phyloP scores from a whole-genome alignment of 2,113 vertebrate genomes.

The Cinclus cinclus region DNA sequence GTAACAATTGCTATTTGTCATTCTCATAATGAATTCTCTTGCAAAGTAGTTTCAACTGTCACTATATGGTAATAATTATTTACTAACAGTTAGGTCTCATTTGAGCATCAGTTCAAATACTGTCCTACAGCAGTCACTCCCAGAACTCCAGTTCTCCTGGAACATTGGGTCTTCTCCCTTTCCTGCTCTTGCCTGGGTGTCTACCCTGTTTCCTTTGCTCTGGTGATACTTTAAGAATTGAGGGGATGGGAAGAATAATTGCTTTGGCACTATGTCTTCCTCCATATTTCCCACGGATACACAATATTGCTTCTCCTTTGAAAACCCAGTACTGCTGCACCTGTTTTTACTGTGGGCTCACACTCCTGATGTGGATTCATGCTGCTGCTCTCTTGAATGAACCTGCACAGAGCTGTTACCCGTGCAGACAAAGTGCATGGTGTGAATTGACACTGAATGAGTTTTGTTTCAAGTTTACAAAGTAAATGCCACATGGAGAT shows the following conservation, averaged over 20 bases:
- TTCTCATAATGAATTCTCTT: conserved; percentile 29
- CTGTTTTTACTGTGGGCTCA: background rate
- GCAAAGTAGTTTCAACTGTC: conserved; percentile 16
- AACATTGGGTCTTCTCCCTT: background rate
- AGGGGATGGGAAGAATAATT: background rate
- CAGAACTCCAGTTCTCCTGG: background rate
- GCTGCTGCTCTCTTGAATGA: background rate
- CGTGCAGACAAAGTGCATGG: background rate
- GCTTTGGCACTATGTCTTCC: background rate
- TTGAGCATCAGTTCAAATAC: background rate
- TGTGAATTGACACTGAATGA: background rate
- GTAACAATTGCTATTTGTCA: conserved; percentile 18
- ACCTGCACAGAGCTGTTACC: background rate
- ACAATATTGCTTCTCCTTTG: background rate
- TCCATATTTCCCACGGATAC: background rate
- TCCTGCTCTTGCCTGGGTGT: background rate
- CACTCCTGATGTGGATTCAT: background rate
- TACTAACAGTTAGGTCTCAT: conserved; percentile 35
- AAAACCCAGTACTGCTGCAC: background rate
- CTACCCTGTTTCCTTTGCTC: background rate
- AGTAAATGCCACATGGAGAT: background rate
- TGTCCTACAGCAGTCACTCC: background rate
- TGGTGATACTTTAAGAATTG: background rate
- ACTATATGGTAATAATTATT: conserved; percentile 19
- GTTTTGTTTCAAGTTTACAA: background rate